Evolutionary conservation across 2,888 invertebrate species (phyloP), one percentile per base, ranked within the genome.

Genomic region (Rhagophthalmus giganteus): DNA sequence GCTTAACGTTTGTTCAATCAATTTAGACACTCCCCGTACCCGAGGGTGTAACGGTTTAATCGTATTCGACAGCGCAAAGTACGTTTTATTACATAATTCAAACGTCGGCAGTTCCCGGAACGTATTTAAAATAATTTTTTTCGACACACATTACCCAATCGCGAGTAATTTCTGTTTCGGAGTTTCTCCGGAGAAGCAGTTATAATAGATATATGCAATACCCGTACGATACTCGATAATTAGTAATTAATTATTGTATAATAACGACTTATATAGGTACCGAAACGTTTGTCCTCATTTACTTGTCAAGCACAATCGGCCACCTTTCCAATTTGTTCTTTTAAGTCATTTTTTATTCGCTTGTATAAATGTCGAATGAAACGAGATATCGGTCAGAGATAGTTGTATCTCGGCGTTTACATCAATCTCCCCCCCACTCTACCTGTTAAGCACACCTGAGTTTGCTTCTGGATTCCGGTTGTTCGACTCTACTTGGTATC

Each of bases 351-450:
- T 57, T 56, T 55, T 54, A 57, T 51, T 55, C 41, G 49, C 54
- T 31, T 54, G 56, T 54, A 57, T 58, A 60, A 60, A 61, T 57
- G 59, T 57, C 59, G 56, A 60, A 55, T 53, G 60, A 49, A 59
- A 46, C 59, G 59, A 62, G 61, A 62, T 61, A 62, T 62, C 62
- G 62, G 62, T 62, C 62, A 62, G 61, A 62, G 62, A 61, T 62
- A 61, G 62, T 61, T 62, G 62, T 61, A 60, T 57, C 60, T 55
- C 40, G 39, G 51, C 56, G 55, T 60, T 59, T 57, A 58, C 57
- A 61, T 60, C 61, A 53, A 59, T 59, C 59, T 57, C 48, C 52
- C n/a, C n/a, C 57, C 57, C 59, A 55, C 55, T 55, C 51, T 53
- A 55, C 54, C 55, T 58, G 60, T 58, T 59, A 54, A 58, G 51